Conservation (phyloP, 2,797 vertebrate genomes). For the Neosilurus hyrtlii region DNA sequence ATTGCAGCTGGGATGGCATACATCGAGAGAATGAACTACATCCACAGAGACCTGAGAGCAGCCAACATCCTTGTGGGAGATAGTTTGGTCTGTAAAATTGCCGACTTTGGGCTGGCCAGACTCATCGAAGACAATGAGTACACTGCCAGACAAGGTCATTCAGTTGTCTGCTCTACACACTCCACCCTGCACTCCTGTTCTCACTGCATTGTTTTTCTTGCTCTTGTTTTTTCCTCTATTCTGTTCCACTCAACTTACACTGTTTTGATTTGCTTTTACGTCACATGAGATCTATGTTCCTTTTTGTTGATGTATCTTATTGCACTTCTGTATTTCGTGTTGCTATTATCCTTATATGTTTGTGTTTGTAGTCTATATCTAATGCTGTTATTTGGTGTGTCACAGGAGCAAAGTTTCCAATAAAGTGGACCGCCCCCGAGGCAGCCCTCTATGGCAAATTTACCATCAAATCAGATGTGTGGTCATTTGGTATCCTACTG, state of each 20-base stretch:
- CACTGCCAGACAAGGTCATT: conserved; percentile 89
- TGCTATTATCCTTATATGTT: not conserved
- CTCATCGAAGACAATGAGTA: conserved; percentile 96
- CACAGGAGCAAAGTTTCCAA: conserved; percentile 94
- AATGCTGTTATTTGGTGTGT: conserved; percentile 48
- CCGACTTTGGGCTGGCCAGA: conserved; percentile 93
- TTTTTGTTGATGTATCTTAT: conserved; percentile 8
- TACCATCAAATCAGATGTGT: conserved; percentile 96
- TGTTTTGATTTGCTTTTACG: conserved; percentile 4
- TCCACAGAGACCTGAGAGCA: conserved; percentile 91
- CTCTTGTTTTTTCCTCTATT: conserved; percentile 47
- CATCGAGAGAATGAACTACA: conserved; percentile 97
- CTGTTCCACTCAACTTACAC: conserved; percentile 29
- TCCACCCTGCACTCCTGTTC: conserved; percentile 27
- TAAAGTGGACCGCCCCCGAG: conserved; percentile 97
- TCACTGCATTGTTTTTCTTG: conserved; percentile 35
- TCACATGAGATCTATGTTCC: conserved; percentile 34
- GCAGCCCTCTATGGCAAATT: conserved; percentile 91
- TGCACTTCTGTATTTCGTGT: conserved; percentile 25
- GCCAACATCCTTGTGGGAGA: conserved; percentile 97
- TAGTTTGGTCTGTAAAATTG: conserved; percentile 92
- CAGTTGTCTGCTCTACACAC: conserved; percentile 12
- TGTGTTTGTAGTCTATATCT: not conserved
- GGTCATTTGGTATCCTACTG: conserved; percentile 95
- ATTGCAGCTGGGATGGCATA: conserved; percentile 94